Percentiles rank a stretch among this genome's conserved stretches.
phyloP scores from a whole-genome alignment of 2,113 vertebrate species.

The Calidris pugnax region DNA sequence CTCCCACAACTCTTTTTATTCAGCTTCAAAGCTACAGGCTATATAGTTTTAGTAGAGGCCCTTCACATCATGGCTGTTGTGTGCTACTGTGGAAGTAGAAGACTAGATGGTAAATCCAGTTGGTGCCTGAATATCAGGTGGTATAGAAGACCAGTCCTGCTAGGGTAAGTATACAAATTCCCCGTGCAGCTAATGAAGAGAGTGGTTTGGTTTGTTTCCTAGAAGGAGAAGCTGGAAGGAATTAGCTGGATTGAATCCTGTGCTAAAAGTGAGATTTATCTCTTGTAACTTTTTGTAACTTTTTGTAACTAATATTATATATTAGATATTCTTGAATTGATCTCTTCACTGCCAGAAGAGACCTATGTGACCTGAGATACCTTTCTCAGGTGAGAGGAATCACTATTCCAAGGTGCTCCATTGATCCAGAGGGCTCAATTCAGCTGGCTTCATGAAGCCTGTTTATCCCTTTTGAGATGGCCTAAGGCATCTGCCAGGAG shows the following conservation, averaged over 20 bases:
- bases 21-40: background rate
- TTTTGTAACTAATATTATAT: background rate
- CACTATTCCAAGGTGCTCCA: background rate
- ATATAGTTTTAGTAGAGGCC: background rate
- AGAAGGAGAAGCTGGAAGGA: background rate
- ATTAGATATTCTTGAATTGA: background rate
- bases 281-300: background rate
- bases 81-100: background rate
- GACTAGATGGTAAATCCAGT: background rate
- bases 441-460: background rate
- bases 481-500: accelerated
- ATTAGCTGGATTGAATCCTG: background rate
- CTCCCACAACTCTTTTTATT: background rate
- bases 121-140: background rate
- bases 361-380: background rate
- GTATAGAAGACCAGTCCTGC: background rate
- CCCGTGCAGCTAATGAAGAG: background rate
- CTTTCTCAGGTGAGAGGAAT: background rate
- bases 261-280: background rate
- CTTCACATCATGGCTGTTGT: background rate
- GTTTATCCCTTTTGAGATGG: background rate
- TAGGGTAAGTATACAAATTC: background rate
- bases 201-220: background rate
- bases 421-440: background rate
- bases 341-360: background rate